Conservation (phyloP, 2,888 invertebrate species). For the Cenopis cana region DNA sequence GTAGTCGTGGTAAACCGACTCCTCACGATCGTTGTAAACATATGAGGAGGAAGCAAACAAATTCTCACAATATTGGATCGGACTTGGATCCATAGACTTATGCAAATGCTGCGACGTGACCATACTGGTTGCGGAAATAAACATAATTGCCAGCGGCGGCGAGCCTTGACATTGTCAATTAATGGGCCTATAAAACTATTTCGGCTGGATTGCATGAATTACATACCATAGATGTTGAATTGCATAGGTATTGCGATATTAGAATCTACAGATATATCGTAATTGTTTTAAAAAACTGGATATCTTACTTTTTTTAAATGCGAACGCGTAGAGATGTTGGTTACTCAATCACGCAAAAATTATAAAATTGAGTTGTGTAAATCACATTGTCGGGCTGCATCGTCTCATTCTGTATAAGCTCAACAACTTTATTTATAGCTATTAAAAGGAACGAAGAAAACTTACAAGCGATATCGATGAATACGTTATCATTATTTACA, state of each 20-base stretch:
- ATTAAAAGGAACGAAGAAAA: background rate
- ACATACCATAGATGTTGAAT: too few relatives aligned
- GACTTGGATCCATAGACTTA: slow-evolving; percentile 46
- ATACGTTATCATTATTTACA: background rate
- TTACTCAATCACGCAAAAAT: too few relatives aligned
- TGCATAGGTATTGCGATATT: background rate
- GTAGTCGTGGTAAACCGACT: background rate
- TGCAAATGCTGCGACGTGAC: slow-evolving; percentile 51
- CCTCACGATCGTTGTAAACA: background rate
- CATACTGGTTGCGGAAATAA: slow-evolving; percentile 52
- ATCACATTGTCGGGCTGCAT: background rate
- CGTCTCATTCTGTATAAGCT: background rate
- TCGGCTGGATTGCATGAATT: background rate
- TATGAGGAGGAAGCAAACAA: slow-evolving; percentile 47
- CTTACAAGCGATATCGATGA: background rate
- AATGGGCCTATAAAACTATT: slow-evolving; percentile 21
- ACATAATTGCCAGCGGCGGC: slow-evolving; percentile 39
- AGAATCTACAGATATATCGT: background rate
- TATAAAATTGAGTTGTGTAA: background rate
- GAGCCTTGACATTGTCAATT: slow-evolving; percentile 54
- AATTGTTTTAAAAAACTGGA: background rate
- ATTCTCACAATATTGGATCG: slow-evolving; percentile 49
- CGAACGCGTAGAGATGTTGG: too few relatives aligned
- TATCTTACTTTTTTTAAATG: too few relatives aligned
- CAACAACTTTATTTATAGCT: background rate